Conservation (phyloP, 2,797 vertebrate species). For the Acridotheres tristis region DNA sequence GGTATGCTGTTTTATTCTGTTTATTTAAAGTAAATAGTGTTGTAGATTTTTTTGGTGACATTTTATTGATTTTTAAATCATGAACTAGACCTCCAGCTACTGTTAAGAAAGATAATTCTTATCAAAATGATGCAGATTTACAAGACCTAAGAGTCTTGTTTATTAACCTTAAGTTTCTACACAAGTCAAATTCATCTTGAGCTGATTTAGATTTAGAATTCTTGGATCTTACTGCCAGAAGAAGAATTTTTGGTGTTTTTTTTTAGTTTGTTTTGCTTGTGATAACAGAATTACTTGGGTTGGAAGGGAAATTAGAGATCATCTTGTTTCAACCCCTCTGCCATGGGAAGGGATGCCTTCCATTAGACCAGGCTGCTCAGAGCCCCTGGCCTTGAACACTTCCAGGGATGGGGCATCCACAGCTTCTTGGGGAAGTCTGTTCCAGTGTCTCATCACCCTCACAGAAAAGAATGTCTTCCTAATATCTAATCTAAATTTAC, state of each 20-base stretch:
- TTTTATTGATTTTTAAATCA: neutral
- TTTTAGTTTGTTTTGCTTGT: neutral
- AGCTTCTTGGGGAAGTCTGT: neutral
- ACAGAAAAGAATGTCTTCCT: neutral
- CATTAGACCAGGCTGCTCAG: neutral
- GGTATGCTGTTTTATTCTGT: neutral
- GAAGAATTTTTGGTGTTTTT: neutral
- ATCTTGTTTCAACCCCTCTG: neutral
- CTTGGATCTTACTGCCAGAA: neutral
- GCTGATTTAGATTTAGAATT: neutral
- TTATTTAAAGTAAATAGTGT: neutral
- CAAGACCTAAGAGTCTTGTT: neutral
- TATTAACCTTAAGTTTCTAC: neutral
- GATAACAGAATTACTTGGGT: neutral
- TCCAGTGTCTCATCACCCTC: neutral
- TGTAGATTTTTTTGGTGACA: neutral
- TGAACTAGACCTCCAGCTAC: neutral
- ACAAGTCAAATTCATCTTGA: neutral
- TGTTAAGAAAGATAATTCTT: neutral
- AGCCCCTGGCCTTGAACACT: neutral
- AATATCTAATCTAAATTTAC: neutral
- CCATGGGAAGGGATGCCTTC: neutral
- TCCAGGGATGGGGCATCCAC: neutral
- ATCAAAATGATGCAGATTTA: neutral
- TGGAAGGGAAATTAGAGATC: neutral